These are phyloP conservation scores for Tragelaphus imberbis DNA, from an alignment of 2,113 vertebrate genomes.

Conservation along the genomic window DNA sequence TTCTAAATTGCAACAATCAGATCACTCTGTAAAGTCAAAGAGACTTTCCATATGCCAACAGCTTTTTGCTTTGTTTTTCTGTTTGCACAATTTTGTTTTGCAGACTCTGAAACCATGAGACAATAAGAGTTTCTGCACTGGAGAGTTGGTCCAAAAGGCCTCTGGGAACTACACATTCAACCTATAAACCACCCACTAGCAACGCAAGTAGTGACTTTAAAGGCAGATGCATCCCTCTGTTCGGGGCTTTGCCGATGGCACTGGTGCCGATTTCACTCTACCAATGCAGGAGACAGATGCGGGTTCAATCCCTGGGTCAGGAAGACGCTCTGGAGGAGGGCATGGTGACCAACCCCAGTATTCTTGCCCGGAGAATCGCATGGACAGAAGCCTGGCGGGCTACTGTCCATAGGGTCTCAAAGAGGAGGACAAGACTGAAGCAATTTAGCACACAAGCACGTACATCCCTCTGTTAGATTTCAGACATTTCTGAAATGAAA, in stretches of 20 bases:
- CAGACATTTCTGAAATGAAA: not conserved
- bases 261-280: no score
- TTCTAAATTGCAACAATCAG: not conserved
- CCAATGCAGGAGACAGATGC: not conserved
- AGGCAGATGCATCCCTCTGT: accelerated
- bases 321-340: not conserved
- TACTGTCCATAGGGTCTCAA: not conserved
- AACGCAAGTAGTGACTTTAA: not conserved
- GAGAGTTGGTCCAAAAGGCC: not conserved
- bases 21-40: not conserved
- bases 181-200: not conserved
- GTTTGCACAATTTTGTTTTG: not conserved
- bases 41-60: not conserved
- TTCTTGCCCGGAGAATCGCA: not conserved
- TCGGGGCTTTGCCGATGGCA: not conserved
- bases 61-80: not conserved
- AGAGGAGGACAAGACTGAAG: not conserved
- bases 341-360: not conserved
- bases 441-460: accelerated
- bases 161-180: not conserved
- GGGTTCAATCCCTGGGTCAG: not conserved
- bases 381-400: not conserved
- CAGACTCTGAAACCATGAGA: not conserved
- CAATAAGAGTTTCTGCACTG: not conserved
- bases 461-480: not conserved